Evolutionary conservation across 2,113 vertebrate genomes (phyloP).

Genomic region (Antennarius striatus): DNA sequence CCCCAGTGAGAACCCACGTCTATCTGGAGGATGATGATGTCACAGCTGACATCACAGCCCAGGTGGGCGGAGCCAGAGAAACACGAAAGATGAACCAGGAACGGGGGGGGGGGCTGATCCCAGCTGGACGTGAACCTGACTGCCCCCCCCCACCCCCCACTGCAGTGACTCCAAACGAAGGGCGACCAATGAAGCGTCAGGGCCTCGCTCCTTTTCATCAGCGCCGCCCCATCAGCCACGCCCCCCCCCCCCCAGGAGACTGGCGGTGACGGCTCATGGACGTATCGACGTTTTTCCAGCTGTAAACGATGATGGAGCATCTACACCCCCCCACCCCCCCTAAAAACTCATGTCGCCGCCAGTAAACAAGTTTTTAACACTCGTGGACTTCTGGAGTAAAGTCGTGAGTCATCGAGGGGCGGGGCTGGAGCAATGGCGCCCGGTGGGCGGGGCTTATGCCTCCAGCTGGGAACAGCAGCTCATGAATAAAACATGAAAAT

Average conservation of each 20-base stretch:
- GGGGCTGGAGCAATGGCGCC: slow-evolving; percentile 27
- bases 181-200: slow-evolving; percentile 17
- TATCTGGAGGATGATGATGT: too few relatives aligned
- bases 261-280: slow-evolving; percentile 30
- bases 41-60: too few relatives aligned
- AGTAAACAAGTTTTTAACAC: slow-evolving; percentile 5
- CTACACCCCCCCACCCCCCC: too few relatives aligned
- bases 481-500: slow-evolving; percentile 80
- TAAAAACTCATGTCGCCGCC: too few relatives aligned
- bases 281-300: slow-evolving; percentile 49
- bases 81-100: too few relatives aligned
- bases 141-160: too few relatives aligned
- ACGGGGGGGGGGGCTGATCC: too few relatives aligned
- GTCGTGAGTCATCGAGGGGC: background rate
- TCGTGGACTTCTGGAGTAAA: slow-evolving; percentile 13
- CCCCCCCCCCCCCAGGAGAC: slow-evolving; percentile 6
- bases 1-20: too few relatives aligned
- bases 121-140: background rate
- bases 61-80: too few relatives aligned
- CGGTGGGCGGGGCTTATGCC: slow-evolving; percentile 44
- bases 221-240: slow-evolving; percentile 28
- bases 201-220: background rate
- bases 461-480: slow-evolving; percentile 50
- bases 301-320: slow-evolving; percentile 58
- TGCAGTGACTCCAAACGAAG: slow-evolving; percentile 38